phyloP scores from a whole-genome alignment of 2,888 invertebrate species.

The Cephus pygmeus region DNA sequence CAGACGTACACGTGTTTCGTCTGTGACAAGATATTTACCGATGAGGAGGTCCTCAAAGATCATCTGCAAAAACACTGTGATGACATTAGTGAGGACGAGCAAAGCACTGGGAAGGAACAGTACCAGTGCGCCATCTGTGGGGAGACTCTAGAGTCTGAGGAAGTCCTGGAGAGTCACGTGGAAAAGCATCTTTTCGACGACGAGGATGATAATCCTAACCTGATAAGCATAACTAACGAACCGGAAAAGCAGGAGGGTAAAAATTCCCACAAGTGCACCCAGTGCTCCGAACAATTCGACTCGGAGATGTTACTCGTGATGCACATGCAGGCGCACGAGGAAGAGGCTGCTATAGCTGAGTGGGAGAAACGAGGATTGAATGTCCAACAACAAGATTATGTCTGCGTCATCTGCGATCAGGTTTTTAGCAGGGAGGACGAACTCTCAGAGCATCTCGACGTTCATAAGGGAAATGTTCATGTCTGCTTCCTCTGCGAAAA shows the following conservation, averaged over 20 bases:
- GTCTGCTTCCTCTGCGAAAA: conserved; percentile 59
- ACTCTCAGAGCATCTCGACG: conserved; percentile 53
- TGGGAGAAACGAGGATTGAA: conserved; percentile 52
- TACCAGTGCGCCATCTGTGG: conserved; percentile 61
- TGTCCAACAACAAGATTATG: conserved; percentile 34
- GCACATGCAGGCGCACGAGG: conserved; percentile 58
- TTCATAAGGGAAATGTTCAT: conserved; percentile 52
- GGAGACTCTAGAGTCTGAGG: conserved; percentile 51
- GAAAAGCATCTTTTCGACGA: conserved; percentile 58
- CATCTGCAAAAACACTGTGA: conserved; percentile 62
- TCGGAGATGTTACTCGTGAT: conserved; percentile 55
- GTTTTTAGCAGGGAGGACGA: conserved; percentile 48
- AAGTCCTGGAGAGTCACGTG: conserved; percentile 54
- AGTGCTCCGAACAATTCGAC: conserved; percentile 50
- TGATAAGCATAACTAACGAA: conserved; percentile 46
- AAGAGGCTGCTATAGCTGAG: conserved; percentile 55
- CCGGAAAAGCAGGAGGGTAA: conserved; percentile 26
- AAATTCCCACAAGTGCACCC: conserved; percentile 43
- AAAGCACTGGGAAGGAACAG: conserved; percentile 41
- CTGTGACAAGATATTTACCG: conserved; percentile 59
- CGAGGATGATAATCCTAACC: conserved; percentile 58
- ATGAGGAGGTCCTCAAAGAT: conserved; percentile 57
- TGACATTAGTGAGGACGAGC: conserved; percentile 45
- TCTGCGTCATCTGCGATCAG: conserved; percentile 56
- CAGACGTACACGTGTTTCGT: conserved; percentile 55